Evolutionary conservation across 2,888 invertebrate genomes (phyloP), one percentile per base, ranked within the genome.

Genomic region (Lasioglossum zephyrum): DNA sequence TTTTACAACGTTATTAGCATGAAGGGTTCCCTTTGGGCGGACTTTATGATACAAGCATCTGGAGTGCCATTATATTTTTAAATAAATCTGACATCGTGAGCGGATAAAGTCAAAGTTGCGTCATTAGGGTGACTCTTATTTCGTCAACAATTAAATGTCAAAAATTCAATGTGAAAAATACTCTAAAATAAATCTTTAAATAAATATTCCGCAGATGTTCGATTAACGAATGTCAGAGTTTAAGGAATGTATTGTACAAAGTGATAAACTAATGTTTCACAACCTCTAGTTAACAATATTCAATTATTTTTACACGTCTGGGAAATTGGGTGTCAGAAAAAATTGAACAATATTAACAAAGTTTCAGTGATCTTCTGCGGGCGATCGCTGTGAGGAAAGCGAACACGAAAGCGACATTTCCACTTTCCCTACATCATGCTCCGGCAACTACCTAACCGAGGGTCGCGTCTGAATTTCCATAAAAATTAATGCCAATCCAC

Each of bases 401-500:
- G 60, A 26, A 60, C 60, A 13, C 26, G 60, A 69, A 79, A 84
- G 22, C 70, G 66, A 80, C 60, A 36, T 76, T 70, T 36, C 70
- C 75, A 75, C 69, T 66, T 88, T 85, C 57, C 69, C 41, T 26
- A 36, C 26, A 63, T 82, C 66, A 76, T 70, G 66, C n/a, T 31
- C 31, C 73, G 53, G 31, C 39, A 75, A 39, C 81, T 69, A 79
- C 44, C 57, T 73, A 77, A 77, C 73, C 57, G 60, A 41, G 70
- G 73, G 77, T 70, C 63, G 78, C 36, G 36, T 16, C 69, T 85
- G 82, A 89, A 92, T 91, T 90, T 87, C 87, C 92, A 91, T 92
- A 91, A 92, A 92, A 92, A 92, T 93, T 92, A 92, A 92, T 90
- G 88, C 85, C 81, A 84, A 82, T 86, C 88, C 87, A 85, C 82